Conservation (phyloP, 1,140 invertebrate genomes). For the Hormaphis cornu region DNA sequence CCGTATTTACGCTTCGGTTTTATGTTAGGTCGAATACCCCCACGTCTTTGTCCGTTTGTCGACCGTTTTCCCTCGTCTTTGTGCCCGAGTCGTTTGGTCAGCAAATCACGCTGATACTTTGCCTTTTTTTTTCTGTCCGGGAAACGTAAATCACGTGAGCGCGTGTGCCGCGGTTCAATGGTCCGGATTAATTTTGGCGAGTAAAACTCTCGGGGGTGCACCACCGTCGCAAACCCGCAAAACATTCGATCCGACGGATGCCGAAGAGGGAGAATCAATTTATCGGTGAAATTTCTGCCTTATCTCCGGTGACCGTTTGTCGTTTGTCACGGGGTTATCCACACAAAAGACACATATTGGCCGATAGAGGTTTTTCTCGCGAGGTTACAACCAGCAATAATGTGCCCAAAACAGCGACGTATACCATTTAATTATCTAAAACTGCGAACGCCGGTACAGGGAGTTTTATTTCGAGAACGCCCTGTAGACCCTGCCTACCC, state of each 20-base stretch:
- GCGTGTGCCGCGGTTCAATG: slow-evolving; percentile 12
- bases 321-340: neutral
- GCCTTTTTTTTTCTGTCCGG: neutral
- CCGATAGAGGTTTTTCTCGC: neutral
- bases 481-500: too few species aligned
- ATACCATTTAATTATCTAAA: too few species aligned
- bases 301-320: neutral
- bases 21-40: too few species aligned
- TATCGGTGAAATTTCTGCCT: slow-evolving; percentile 2
- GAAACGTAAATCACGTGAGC: slow-evolving; percentile 8
- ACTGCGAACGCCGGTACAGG: too few species aligned
- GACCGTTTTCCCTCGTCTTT: too few species aligned
- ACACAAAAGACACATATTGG: neutral
- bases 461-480: too few species aligned
- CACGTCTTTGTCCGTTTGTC: too few species aligned
- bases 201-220: slow-evolving; percentile 4
- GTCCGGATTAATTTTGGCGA: slow-evolving; percentile 16
- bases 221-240: neutral
- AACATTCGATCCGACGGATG: too few species aligned
- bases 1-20: too few species aligned
- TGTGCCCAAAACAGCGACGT: too few species aligned
- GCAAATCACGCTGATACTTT: slow-evolving; percentile 9
- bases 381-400: too few species aligned
- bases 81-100: slow-evolving; percentile 5
- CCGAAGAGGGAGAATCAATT: slow-evolving; percentile 5